A percentile compares a stretch with the other conserved stretches of the same genome.
Conservation (phyloP, 2,797 vertebrate genomes). For the Nannoperca australis region DNA sequence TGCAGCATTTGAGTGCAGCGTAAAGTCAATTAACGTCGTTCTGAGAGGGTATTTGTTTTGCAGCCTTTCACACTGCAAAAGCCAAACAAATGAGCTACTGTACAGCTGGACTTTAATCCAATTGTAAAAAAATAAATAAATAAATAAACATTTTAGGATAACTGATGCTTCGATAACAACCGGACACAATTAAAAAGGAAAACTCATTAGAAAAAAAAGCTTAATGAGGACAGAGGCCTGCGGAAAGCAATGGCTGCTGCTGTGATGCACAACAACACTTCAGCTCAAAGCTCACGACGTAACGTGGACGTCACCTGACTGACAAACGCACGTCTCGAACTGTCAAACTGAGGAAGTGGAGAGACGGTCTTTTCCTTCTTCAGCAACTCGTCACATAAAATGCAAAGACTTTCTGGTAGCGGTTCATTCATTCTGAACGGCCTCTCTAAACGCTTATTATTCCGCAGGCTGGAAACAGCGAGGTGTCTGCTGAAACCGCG, state of each 20-base stretch:
- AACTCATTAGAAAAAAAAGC: neutral
- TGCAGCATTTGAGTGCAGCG: slow-evolving; percentile 32
- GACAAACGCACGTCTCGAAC: neutral
- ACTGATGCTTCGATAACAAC: slow-evolving; percentile 13
- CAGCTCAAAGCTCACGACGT: slow-evolving; percentile 10
- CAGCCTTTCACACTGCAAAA: slow-evolving; percentile 7
- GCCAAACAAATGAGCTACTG: slow-evolving; percentile 6
- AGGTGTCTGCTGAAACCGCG: neutral
- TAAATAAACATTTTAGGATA: neutral
- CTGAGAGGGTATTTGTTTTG: slow-evolving; percentile 22
- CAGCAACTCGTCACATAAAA: neutral
- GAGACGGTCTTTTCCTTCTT: neutral
- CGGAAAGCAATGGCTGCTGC: neutral
- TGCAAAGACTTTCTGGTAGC: neutral
- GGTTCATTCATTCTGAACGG: slow-evolving; percentile 13
- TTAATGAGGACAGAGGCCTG: neutral
- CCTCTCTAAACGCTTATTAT: neutral
- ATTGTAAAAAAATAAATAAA: neutral
- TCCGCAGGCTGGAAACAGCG: neutral
- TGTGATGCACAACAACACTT: neutral
- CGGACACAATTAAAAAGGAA: neutral
- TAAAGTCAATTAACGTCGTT: slow-evolving; percentile 34
- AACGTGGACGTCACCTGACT: slow-evolving; percentile 49
- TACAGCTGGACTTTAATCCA: neutral
- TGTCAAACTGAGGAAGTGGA: slow-evolving; percentile 51